Base-by-base conservation (phyloP, 2,888 invertebrate species). In the Andricus quercusramuli region DNA sequence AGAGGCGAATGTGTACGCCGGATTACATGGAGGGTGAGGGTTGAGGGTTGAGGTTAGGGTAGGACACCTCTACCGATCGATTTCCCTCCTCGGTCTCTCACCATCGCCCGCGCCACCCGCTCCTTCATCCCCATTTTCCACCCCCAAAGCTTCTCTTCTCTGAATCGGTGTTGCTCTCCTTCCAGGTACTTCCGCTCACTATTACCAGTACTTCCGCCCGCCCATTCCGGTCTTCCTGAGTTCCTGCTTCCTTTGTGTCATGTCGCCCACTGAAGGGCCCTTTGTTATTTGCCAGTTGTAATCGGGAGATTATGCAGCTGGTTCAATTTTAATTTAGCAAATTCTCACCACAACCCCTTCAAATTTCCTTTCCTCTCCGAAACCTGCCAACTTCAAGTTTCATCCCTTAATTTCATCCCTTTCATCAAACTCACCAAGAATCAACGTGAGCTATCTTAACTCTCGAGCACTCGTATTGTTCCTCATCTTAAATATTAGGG, bases 21-120 rank as follows among this genome's bases (percentile, higher is more conserved):
- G 82, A 86, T 85, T 86, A 86, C 85, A 86, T 87, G 84, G 87
- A 84, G 86, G 84, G 83, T 84, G 85, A 84, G 85, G 85, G 83
- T 87, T 87, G 87, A 84, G 85, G 85, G 83, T 88, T 87, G 87
- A 87, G 86, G 87, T 84, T 90, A 90, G 91, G 90, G 88, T 89
- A 90, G 89, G 89, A 90, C 89, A 89, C 90, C 86, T 85, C 77
- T 80, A 86, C 86, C 86, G 84, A 88, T 87, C 90, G 89, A 89
- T 89, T 89, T 88, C 89, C 89, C 85, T 88, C 85, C 89, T 59
- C 67, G 56, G 64, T 79, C 83, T 82, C 82, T 79, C 82, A 76
- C 86, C 86, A 87, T 89, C 89, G 89, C 87, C 89, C 86, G 86
- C 84, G 86, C 87, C 85, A 83, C 86, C 85, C 84, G 79, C 86